Conservation (phyloP, 1,140 invertebrate genomes). For the Drosophila setifemur region DNA sequence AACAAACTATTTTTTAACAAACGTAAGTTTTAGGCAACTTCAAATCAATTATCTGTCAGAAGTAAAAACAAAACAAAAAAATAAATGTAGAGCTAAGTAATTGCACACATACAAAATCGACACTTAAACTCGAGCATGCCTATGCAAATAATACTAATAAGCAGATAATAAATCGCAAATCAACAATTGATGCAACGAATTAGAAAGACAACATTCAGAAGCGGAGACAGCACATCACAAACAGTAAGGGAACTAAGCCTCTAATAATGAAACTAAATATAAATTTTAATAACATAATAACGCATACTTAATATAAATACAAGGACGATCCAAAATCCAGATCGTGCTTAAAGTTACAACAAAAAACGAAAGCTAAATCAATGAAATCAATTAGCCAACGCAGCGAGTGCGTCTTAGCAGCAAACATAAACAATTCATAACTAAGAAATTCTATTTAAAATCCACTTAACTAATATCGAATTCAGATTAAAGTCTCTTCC, state of each 20-base stretch:
- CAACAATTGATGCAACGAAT: slow-evolving; percentile 64
- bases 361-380: slow-evolving; percentile 10
- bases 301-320: slow-evolving; percentile 57
- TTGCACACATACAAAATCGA: slow-evolving; percentile 49
- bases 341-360: slow-evolving; percentile 15
- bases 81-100: slow-evolving; percentile 67
- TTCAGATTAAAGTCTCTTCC: slow-evolving; percentile 33
- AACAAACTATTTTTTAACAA: slow-evolving; percentile 54
- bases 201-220: slow-evolving; percentile 43
- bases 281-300: slow-evolving; percentile 53
- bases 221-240: slow-evolving; percentile 58
- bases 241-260: slow-evolving; percentile 33
- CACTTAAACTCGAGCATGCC: slow-evolving; percentile 19
- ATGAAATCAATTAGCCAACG: slow-evolving; percentile 43
- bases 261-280: slow-evolving; percentile 23
- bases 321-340: slow-evolving; percentile 12
- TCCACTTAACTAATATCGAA: slow-evolving; percentile 29
- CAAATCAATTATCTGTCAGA: slow-evolving; percentile 62
- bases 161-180: slow-evolving; percentile 21
- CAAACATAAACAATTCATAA: slow-evolving; percentile 25
- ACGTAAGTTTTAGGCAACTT: slow-evolving; percentile 68
- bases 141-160: slow-evolving; percentile 23
- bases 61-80: slow-evolving; percentile 32
- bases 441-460: slow-evolving; percentile 41
- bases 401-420: slow-evolving; percentile 36